Base-by-base conservation (phyloP, 2,113 vertebrate genomes). In the Ceuthmochares aereus region DNA sequence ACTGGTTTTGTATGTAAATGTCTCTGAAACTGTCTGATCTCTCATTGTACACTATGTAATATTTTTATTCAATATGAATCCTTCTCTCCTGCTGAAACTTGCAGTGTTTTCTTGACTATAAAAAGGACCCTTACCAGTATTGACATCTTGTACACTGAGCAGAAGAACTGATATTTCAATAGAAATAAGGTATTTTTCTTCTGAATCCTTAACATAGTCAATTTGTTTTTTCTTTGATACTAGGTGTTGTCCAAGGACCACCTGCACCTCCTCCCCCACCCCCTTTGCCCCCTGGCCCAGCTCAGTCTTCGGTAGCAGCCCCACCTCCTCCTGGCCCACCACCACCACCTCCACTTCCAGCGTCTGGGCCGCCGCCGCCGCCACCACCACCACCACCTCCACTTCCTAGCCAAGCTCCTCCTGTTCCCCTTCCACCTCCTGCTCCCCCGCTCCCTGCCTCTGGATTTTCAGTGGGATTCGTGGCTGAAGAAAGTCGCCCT, bases 401-500 rank as follows among this genome's bases (percentile, higher is more conserved):
- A 8, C 98, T 98, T 79, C 98, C 97, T 4, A 98, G 97, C 90
- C 98, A 98, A 64, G 98, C 45, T 14, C 98, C 98, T 30, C 93
- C 97, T 0, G 96, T 98, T 74, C 98, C 98, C 12, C 98, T 89
- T 37, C 98, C 98, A 4, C 99, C 99, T n/a, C 99, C 99, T 3
- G 98, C 99, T 18, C 99, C 99, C 10, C 99, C 99, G 0, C 98
- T 99, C n/a, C 99, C 99, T 3, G 78, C 98, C 14, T 98, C 99
- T 59, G 97, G 98, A 63, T 98, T 99, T 96, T 98, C 98, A 62
- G 97, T 95, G 36, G 98, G 97, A 72, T 95, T 95, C 0, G 40
- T 96, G 59, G 97, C 97, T 1, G 99, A 99, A 82, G 99, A 99
- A 89, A 98, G 98, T 96, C 99, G 98, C 66, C 98, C 99, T 73